A percentile compares a stretch with the other conserved stretches of the same genome.
phyloP scores from a whole-genome alignment of 2,888 invertebrate species.

The Amiota communis region DNA sequence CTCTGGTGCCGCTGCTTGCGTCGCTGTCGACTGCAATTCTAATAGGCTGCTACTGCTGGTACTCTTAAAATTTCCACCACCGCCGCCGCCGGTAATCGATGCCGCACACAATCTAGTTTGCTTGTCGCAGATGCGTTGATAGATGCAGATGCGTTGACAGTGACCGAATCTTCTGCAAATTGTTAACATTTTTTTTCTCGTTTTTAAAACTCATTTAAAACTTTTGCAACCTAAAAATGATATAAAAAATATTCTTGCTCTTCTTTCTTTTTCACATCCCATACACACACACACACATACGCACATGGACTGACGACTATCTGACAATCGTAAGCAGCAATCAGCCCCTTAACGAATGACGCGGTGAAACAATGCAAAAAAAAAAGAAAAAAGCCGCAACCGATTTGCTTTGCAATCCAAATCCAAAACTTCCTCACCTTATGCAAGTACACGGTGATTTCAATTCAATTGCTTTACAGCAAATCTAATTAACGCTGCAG shows the following conservation, averaged over 20 bases:
- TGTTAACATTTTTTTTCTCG: slow-evolving; percentile 56
- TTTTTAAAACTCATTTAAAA: slow-evolving; percentile 31
- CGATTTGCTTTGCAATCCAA: background rate
- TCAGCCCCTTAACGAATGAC: slow-evolving; percentile 7
- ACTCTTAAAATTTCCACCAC: slow-evolving; percentile 8
- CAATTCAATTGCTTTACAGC: too few species aligned
- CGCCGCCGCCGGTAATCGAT: slow-evolving; percentile 17
- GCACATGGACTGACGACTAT: slow-evolving; percentile 33
- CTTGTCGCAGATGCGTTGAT: slow-evolving; percentile 43
- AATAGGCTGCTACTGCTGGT: slow-evolving; percentile 24
- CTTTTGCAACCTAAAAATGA: slow-evolving; percentile 31
- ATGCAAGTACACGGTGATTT: background rate
- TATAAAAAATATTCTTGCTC: slow-evolving; percentile 10
- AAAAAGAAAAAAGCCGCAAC: slow-evolving; percentile 3
- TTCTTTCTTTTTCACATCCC: slow-evolving; percentile 37
- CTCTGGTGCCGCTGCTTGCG: slow-evolving; percentile 14
- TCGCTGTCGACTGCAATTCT: slow-evolving; percentile 21
- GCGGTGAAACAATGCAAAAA: background rate
- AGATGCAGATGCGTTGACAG: slow-evolving; percentile 43
- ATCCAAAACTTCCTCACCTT: background rate
- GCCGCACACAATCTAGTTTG: slow-evolving; percentile 33
- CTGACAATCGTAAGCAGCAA: background rate
- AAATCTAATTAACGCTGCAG: too few species aligned
- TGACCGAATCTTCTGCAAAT: slow-evolving; percentile 61
- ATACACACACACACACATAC: slow-evolving; percentile 40